Evolutionary conservation across 1,140 invertebrate species (phyloP).

Genomic region (Pseudomyrmex gracilis): DNA sequence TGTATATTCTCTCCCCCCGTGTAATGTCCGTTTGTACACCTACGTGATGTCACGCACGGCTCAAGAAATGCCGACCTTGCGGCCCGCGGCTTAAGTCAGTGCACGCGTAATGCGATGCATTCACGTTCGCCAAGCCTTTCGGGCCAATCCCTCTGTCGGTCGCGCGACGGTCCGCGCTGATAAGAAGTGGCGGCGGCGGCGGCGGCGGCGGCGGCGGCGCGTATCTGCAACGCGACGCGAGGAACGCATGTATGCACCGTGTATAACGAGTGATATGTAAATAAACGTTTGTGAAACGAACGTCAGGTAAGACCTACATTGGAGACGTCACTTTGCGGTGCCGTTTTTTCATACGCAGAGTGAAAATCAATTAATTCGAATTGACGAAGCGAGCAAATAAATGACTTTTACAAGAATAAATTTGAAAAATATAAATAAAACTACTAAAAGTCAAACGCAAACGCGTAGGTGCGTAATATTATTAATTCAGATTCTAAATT

Average conservation of each 20-base stretch:
- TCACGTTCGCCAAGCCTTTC: conserved; percentile 75
- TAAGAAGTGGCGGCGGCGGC: conserved; percentile 40
- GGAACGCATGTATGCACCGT: conserved; percentile 24
- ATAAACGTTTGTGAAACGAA: conserved; percentile 7
- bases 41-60: conserved; percentile 73
- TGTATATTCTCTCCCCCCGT: conserved; percentile 30
- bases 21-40: conserved; percentile 51
- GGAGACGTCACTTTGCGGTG: background rate
- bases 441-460: no score
- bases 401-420: no score
- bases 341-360: background rate
- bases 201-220: background rate
- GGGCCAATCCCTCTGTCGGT: conserved; percentile 67
- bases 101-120: conserved; percentile 75
- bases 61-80: conserved; percentile 76
- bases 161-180: conserved; percentile 54
- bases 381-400: background rate
- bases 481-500: no score
- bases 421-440: no score
- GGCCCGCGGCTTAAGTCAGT: conserved; percentile 70
- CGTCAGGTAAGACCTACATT: conserved; percentile 17
- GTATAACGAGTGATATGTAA: conserved; percentile 28
- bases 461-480: no score
- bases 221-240: conserved; percentile 37
- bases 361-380: background rate